These are phyloP conservation scores for Chaenogobius annularis DNA, from an alignment of 2,113 vertebrate genomes.

Conservation along the genomic window DNA sequence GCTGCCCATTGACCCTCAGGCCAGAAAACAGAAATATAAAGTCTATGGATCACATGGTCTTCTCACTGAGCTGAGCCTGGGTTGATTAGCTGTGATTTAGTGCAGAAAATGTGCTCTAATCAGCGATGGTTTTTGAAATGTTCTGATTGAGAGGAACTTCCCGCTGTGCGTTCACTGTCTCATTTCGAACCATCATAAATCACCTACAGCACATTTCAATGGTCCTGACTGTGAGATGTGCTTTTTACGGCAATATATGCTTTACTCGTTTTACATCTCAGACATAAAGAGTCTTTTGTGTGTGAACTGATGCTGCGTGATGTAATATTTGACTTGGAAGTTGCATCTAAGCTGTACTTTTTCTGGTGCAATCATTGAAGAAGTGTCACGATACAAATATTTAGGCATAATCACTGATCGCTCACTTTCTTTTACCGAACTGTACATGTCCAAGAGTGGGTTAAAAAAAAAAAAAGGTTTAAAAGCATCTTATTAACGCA, in stretches of 20 bases:
- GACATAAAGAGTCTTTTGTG: neutral
- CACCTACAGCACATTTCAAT: neutral
- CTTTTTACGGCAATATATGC: neutral
- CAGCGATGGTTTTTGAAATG: slow-evolving; percentile 7
- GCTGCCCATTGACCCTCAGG: no score
- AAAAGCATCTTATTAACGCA: no score
- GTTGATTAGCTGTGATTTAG: neutral
- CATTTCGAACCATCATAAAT: slow-evolving; percentile 3
- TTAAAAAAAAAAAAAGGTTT: no score
- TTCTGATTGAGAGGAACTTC: slow-evolving; percentile 5
- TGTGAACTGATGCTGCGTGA: neutral
- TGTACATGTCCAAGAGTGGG: no score
- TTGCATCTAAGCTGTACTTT: no score
- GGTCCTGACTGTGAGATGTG: neutral
- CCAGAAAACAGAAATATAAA: neutral
- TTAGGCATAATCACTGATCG: no score
- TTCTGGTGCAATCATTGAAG: no score
- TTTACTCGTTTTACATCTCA: neutral
- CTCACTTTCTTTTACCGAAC: no score
- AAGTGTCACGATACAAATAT: no score
- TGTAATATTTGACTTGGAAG: no score
- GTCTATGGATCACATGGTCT: neutral
- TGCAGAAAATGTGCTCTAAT: slow-evolving; percentile 7
- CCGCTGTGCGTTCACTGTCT: neutral
- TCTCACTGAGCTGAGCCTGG: neutral